phyloP scores from a whole-genome alignment of 2,888 invertebrate species.

The Aplocera efformata region DNA sequence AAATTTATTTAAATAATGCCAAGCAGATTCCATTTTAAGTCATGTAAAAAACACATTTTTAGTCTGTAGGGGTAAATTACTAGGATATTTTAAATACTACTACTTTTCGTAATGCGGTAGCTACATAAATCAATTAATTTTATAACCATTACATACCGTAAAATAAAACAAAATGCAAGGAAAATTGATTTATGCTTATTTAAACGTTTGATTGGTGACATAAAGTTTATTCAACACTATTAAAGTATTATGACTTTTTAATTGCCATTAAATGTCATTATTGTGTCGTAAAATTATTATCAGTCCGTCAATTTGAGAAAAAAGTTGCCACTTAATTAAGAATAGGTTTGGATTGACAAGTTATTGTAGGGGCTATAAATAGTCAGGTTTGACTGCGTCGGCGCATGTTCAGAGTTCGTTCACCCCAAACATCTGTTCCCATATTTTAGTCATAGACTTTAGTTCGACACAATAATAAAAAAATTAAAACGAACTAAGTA shows the following conservation, averaged over 20 bases:
- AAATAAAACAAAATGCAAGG: conserved; percentile 12
- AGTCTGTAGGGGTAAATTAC: too few species aligned
- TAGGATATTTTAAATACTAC: too few species aligned
- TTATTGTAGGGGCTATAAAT: conserved; percentile 52
- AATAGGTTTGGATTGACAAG: conserved; percentile 36
- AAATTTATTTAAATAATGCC: too few species aligned
- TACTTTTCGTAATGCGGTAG: too few species aligned
- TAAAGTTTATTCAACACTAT: conserved; percentile 25
- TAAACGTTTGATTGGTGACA: conserved; percentile 22
- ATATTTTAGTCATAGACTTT: conserved; percentile 65
- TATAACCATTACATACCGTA: conserved; percentile 4
- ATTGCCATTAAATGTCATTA: conserved; percentile 24
- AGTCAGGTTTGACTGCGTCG: conserved; percentile 41
- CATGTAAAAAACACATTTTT: not conserved
- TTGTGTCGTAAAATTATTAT: conserved; percentile 23
- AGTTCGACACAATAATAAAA: conserved; percentile 49
- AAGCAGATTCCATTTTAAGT: too few species aligned
- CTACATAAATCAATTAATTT: conserved; percentile 5
- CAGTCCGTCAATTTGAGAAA: conserved; percentile 20
- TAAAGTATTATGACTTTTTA: conserved; percentile 22
- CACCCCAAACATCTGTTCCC: conserved; percentile 75
- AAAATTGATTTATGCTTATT: conserved; percentile 22
- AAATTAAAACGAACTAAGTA: conserved; percentile 30
- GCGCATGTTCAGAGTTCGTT: conserved; percentile 56
- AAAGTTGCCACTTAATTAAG: conserved; percentile 14